phyloP scores from a whole-genome alignment of 2,888 invertebrate species.

The Lymantria monacha region DNA sequence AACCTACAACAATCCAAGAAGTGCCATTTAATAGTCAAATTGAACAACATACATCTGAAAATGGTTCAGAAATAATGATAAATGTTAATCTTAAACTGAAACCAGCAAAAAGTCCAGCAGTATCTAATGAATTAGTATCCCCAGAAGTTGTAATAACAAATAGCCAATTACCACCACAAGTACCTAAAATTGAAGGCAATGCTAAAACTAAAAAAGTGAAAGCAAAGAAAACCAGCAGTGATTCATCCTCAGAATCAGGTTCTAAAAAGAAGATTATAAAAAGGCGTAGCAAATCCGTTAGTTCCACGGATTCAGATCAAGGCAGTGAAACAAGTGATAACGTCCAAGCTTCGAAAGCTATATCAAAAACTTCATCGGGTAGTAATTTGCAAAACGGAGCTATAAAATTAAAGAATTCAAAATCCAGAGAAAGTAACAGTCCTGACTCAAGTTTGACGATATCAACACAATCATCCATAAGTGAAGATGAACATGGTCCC shows the following conservation, averaged over 20 bases:
- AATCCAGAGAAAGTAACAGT: constrained; percentile 68
- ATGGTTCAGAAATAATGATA: constrained; percentile 69
- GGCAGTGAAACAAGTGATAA: constrained; percentile 53
- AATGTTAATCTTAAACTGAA: constrained; percentile 75
- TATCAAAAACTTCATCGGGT: constrained; percentile 47
- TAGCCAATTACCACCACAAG: constrained; percentile 74
- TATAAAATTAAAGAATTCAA: constrained; percentile 62
- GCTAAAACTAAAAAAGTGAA: constrained; percentile 63
- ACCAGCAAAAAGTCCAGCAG: constrained; percentile 58
- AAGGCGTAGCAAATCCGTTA: constrained; percentile 69
- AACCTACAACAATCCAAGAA: constrained; percentile 50
- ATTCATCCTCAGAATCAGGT: constrained; percentile 61
- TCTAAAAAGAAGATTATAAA: constrained; percentile 69
- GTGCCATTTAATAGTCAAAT: constrained; percentile 40
- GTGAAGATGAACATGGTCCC: constrained; percentile 67
- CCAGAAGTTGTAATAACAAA: constrained; percentile 71
- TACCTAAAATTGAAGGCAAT: constrained; percentile 67
- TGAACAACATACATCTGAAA: constrained; percentile 64
- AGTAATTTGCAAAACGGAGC: constrained; percentile 53
- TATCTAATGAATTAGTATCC: constrained; percentile 57
- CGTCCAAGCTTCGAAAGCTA: constrained; percentile 44
- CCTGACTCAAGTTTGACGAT: constrained; percentile 77
- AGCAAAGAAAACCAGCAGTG: constrained; percentile 65
- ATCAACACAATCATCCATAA: constrained; percentile 76
- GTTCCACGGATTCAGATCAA: constrained; percentile 71